Base-by-base conservation (phyloP, 92 coral and sea anemone species). In the Porites evermanni region DNA sequence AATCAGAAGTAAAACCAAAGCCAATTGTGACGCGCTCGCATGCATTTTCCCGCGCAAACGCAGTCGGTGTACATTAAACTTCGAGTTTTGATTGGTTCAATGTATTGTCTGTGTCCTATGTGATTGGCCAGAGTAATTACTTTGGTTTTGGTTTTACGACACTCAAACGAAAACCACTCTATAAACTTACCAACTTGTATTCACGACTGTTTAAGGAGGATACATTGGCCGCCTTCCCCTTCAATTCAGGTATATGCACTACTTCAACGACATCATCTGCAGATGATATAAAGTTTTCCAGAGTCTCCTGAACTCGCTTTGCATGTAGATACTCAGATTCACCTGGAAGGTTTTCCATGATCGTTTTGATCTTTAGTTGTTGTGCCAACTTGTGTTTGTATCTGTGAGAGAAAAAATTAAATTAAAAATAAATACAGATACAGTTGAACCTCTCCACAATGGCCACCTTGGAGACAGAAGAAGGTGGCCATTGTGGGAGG, bases 251-350 rank as follows among this genome's bases (percentile, higher is more conserved):
- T 10, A 60, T 18, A 60, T 60, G 64, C 64, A 10, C 64, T 10
- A 10, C 18, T 14, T 3, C 66, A 7, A 90, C 71, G 10, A 13
- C 51, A 5, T 64, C 29, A 63, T 90, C 93, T n/a, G 76, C 63
- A 20, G 93, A 86, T 16, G 79, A 70, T 21, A 90, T 67, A 51
- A 90, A 90, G 71, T 81, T 86, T 24, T 66, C 56, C 0, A 90
- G 78, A 8, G 93, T 90, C 84, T 80, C 88, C 11, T 69, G 80
- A 14, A 90, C 85, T 61, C 93, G 85, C 80, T 75, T 74, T 75
- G 93, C 90, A 69, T 90, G 93, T 14, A 90, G 93, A 38, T 74
- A 90, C 60, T 77, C 83, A 12, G 87, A 72, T 26, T 80, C 70
- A 1, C 79, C 26, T 26, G 87, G 90, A 20, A 80, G 54, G 14